A percentile compares a stretch with the other conserved stretches of the same genome.
These are phyloP conservation scores for Aporrectodea caliginosa DNA, from an alignment of 1,140 invertebrate genomes.

Conservation along the genomic window DNA sequence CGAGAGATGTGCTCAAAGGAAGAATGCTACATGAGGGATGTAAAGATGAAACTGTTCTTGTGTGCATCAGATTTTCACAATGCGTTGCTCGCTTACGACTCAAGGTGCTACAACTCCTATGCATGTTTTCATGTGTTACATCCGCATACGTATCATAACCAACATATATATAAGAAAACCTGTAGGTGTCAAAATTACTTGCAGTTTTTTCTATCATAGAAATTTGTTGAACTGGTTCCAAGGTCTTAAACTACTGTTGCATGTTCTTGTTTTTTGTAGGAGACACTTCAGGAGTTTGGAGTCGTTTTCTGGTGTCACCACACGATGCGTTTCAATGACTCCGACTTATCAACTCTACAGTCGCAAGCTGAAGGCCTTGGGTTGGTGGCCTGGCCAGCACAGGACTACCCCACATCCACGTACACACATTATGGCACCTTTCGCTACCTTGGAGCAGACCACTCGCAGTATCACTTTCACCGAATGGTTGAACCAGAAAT, in stretches of 20 bases:
- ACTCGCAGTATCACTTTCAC: slow-evolving; percentile 3
- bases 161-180: no score
- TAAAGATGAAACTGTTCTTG: no score
- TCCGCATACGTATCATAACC: no score
- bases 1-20: no score
- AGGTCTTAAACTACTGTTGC: not conserved
- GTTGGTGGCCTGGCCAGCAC: not conserved
- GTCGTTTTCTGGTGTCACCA: slow-evolving; percentile 11
- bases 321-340: slow-evolving; percentile 11
- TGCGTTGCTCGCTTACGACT: no score
- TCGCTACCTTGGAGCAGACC: not conserved
- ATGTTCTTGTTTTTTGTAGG: not conserved
- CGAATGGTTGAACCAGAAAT: not conserved
- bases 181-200: no score
- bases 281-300: slow-evolving; percentile 14
- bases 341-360: not conserved
- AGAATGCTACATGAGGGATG: no score
- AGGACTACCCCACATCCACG: slow-evolving; percentile 9
- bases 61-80: no score
- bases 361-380: not conserved
- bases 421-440: slow-evolving; percentile 17
- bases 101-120: no score
- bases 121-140: no score
- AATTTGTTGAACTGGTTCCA: no score
- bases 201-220: no score